Evolutionary conservation across 2,113 vertebrate genomes (phyloP), one percentile per base, ranked within the genome.

Genomic region (Chloroceryle aenea): DNA sequence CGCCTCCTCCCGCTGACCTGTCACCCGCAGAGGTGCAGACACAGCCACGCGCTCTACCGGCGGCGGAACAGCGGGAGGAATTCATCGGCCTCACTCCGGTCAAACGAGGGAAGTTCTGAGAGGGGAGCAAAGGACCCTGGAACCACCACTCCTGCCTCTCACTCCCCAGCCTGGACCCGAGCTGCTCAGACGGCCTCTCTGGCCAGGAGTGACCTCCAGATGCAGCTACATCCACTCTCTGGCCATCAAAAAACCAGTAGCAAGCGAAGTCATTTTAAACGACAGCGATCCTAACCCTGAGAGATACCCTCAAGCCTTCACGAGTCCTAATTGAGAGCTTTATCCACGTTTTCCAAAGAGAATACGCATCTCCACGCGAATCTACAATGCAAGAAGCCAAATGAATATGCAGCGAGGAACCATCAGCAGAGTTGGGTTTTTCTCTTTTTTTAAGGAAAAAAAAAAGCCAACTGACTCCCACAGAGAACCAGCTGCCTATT

Each of bases 191-290:
- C 4, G 14, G 29, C 58, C 78, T 25, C 45, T 17, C 22, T 1
- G 16, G 26, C 3, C 1, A 29, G 30, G 56, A 14, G 23, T 0
- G 4, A 61, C 8, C 32, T 55, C 47, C n/a, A 21, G 29, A 6
- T 0, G 5, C 38, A n/a, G 48, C 30, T 1, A 29, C 3, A 4
- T 12, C 25, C 8, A 21, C 2, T 0, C 16, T 26, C 42, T 6
- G 12, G 10, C 48, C 66, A 20, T 7, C 34, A 8, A n/a, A 34
- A 8, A 52, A 52, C 50, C 6, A 29, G 67, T 3, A 16, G 27
- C 12, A 26, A 26, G 14, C 7, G 8, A 13, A 25, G 26, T 25
- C 3, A 2, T 40, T 22, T 26, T 5, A 22, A 25, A 5, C 6
- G 63, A n/a, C 15, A n/a, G 45, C 7, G 14, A 12, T 2, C 21